Evolutionary conservation across 2,113 vertebrate genomes (phyloP).

Genomic region (Bubo blakistoni): DNA sequence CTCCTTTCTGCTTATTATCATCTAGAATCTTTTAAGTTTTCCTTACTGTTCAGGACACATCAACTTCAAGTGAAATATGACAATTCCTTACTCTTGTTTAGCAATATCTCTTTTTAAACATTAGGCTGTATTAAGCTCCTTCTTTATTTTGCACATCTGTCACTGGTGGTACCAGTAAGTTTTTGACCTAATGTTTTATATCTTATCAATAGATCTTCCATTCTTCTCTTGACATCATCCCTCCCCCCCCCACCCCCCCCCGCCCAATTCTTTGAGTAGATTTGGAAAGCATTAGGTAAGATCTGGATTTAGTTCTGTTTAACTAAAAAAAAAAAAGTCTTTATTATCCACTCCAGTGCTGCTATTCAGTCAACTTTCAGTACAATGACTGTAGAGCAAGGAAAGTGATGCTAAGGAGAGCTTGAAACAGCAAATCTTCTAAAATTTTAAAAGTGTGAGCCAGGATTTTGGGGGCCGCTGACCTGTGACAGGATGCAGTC

Average conservation of each 20-base stretch:
- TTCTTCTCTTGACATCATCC: background rate
- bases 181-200: background rate
- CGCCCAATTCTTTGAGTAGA: background rate
- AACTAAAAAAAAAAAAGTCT: background rate
- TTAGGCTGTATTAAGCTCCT: background rate
- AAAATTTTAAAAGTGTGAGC: background rate
- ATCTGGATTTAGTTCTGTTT: background rate
- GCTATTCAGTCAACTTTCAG: background rate
- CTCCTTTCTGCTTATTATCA: background rate
- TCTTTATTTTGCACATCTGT: background rate
- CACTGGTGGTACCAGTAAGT: background rate
- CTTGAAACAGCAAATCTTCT: background rate
- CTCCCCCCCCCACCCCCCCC: rapidly evolving
- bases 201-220: background rate
- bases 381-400: background rate
- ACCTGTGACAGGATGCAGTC: background rate
- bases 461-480: background rate
- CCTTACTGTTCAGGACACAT: background rate
- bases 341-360: background rate
- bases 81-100: background rate
- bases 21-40: background rate
- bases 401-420: background rate
- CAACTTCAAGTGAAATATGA: background rate
- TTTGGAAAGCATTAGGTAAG: background rate
- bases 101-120: background rate